Evolutionary conservation across 2,888 invertebrate genomes (phyloP), one percentile per base, ranked within the genome.

Genomic region (Caenorhabditis sp.): DNA sequence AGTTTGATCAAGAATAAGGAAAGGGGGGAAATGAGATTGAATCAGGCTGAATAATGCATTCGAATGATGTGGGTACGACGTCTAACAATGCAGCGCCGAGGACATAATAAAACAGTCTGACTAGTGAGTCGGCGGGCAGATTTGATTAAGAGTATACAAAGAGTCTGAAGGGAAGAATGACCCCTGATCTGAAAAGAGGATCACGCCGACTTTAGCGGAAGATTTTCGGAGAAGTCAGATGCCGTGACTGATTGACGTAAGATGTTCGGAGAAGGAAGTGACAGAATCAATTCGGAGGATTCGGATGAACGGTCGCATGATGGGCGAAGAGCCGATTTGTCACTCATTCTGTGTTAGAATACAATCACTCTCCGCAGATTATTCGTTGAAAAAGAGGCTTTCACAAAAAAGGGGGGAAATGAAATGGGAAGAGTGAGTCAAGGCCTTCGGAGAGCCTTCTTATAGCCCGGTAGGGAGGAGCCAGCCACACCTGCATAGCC

Each of bases 81-180:
- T 30, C 41, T 43, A 58, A 70, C 59, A 70, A 70, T 45, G 70
- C 17, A 6, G n/a, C 8, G 1, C 8, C 15, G 35, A 37, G 35
- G 22, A 48, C 37, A 56, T 66, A 66, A 66, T 56, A 66, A 56
- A 66, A 66, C 56, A 66, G 66, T 66, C 66, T 66, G 66, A 66
- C n/a, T n/a, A n/a, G n/a, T n/a, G n/a, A n/a, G n/a, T n/a, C n/a
- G n/a, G n/a, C n/a, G n/a, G n/a, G 13, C 7, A 20, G 30, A 22
- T 32, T 66, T 66, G 41, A 56, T 66, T 55, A 66, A 66, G 56
- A 56, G 56, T 56, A 22, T 41, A 62, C 2, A 15, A 24, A 20
- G 11, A 20, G 52, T 48, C 48, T 26, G n/a, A 24, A 46, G 37
- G 4, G n/a, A 39, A 24, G 27, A 43, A 20, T 17, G 15, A 8